Evolutionary conservation across 2,797 vertebrate genomes (phyloP).

Genomic region (Fratercula arctica): DNA sequence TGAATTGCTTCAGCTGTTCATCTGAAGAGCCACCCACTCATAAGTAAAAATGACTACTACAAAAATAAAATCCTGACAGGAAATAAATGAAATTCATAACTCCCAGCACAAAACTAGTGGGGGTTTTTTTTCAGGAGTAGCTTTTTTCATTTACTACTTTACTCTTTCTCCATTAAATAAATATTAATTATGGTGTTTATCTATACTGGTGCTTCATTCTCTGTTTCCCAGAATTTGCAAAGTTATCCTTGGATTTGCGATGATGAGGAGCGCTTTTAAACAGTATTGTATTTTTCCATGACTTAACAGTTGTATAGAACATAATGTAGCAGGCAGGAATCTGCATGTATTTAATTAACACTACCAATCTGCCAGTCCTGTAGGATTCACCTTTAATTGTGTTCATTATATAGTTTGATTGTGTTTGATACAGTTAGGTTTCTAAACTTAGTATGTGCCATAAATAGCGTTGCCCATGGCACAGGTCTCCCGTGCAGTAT

Average conservation of each 20-base stretch:
- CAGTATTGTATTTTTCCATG: background rate
- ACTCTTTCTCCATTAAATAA: conserved; percentile 2
- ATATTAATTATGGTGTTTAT: background rate
- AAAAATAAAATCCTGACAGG: background rate
- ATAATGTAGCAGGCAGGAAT: background rate
- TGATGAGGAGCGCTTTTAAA: background rate
- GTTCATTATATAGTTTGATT: background rate
- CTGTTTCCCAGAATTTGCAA: background rate
- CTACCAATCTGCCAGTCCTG: background rate
- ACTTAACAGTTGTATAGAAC: background rate
- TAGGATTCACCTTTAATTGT: conserved; percentile 6
- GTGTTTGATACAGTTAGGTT: conserved; percentile 3
- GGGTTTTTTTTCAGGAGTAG: background rate
- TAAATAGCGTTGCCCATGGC: background rate
- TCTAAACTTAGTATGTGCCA: background rate
- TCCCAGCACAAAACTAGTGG: background rate
- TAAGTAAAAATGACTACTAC: background rate
- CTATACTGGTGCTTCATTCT: background rate
- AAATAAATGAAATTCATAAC: background rate
- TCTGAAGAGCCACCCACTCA: background rate
- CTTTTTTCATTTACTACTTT: background rate
- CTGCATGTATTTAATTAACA: background rate
- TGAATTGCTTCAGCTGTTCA: conserved; percentile 8
- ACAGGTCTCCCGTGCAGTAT: background rate
- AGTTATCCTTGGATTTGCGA: background rate